Percentiles rank a stretch among this genome's conserved stretches.
Conservation (phyloP, 2,113 vertebrate species). For the Oncorhynchus keta region DNA sequence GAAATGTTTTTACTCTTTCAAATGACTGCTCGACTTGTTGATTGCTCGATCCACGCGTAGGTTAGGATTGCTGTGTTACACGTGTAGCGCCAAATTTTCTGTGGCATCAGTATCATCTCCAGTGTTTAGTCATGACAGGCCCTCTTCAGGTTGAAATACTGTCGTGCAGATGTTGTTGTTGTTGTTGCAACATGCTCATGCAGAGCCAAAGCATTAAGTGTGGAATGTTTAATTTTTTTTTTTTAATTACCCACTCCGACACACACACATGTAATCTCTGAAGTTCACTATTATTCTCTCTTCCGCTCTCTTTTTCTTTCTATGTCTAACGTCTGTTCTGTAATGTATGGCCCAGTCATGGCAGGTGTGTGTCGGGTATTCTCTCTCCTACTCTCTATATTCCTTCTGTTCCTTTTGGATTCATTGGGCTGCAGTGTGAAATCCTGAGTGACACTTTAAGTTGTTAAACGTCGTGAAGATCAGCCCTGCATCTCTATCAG, state of each 20-base stretch:
- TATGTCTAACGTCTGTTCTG: constrained; percentile 23
- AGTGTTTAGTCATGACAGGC: constrained; percentile 4
- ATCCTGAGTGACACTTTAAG: constrained; percentile 67
- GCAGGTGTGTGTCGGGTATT: background rate
- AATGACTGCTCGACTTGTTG: too few relatives aligned
- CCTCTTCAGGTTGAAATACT: constrained; percentile 12
- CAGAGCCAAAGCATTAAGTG: background rate
- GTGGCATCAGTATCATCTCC: background rate
- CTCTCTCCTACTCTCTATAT: background rate
- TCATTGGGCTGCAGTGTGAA: constrained; percentile 51
- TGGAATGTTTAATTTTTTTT: too few relatives aligned
- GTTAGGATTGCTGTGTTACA: too few relatives aligned
- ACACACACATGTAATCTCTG: background rate
- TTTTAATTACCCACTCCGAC: background rate
- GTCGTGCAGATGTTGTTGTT: background rate
- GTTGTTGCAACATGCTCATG: constrained; percentile 1
- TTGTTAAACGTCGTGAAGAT: constrained; percentile 64
- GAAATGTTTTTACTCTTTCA: too few relatives aligned
- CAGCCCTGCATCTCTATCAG: constrained; percentile 60
- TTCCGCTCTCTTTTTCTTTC: too few relatives aligned
- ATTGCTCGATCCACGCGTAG: too few relatives aligned
- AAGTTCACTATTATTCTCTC: background rate
- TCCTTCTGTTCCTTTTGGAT: background rate
- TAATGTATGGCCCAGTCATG: background rate
- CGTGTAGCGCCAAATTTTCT: too few relatives aligned